Base-by-base conservation (phyloP, 2,797 vertebrate species). In the Lepilemur septentrionalis region DNA sequence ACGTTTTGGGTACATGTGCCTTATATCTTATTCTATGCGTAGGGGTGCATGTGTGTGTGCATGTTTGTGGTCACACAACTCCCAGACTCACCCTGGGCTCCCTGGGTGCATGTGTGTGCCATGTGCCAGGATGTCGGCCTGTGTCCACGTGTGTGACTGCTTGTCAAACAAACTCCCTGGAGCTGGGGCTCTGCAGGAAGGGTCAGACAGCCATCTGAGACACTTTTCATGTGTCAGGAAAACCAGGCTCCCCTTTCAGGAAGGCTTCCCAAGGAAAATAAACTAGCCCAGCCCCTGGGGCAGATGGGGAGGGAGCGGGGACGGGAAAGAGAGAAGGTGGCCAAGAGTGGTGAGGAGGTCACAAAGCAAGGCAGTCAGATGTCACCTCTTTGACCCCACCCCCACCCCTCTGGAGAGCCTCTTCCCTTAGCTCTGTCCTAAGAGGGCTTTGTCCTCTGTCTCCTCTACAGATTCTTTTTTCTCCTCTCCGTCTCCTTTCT, bases 251-350 rank as follows among this genome's bases (percentile, higher is more conserved):
- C 93, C 95, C 86, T 97, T 97, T 98, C 97, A 97, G 97, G 97
- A 98, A 97, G 95, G 70, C 86, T 95, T 91, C 97, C 76, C 89
- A 97, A 97, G 95, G 93, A 96, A 97, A 97, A 98, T 96, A 97
- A 97, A 97, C 96, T 57, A 89, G 93, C 79, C 67, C 65, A 89
- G 91, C 94, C 96, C 96, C 97, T 67, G 93, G 92, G 95, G 76
- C 89, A 43, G 43, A 72, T 20, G 8, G 25, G 89, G 59, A 28
- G 38, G 91, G 79, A 12, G 35, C 73, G 30, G 15, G 25, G 30
- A 18, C 6, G 50, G 55, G 46, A 57, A 72, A 52, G 75, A 83
- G 81, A 70, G 82, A 75, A 73, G 73, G 89, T 11, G 87, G 4
- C 72, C 41, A 38, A n/a, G 72, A 82, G 28, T 18, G n/a, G 59